Base-by-base conservation (phyloP, 1,140 invertebrate species). In the Oreohelix idahoensis region DNA sequence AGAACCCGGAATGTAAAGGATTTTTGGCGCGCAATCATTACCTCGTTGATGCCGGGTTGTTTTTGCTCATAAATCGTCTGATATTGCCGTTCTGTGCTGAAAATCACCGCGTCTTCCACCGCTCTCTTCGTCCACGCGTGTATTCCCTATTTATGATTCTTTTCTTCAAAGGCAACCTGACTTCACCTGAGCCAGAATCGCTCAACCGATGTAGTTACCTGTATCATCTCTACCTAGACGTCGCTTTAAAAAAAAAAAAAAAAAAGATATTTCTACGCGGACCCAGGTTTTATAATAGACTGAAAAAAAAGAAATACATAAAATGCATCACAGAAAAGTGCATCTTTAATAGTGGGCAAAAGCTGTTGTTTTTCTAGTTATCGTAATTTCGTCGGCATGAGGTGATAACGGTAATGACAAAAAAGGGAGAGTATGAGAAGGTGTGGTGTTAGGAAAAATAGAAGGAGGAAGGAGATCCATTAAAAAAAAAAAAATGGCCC, bases 51-150 rank as follows among this genome's bases (percentile, higher is more conserved):
- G 63, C 5, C 32, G n/a, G 2, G n/a, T 5, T 66, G 63, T 32
- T 66, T 66, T 66, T 29, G 63, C 63, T 66, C 63, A 32, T 66
- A 66, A 66, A 66, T 66, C 29, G 63, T 32, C 63, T 32, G 63
- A 66, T 66, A 66, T 66, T 66, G 29, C 63, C 5, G n/a, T 66
- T 66, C 63, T 29, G 29, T 32, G 29, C 15, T 15, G 53, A n/a
- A 23, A 58, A 32, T 10, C 29, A 11, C 8, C 63, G 8, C 63
- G n/a, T 32, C 63, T 32, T 17, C 29, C 29, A 8, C 53, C 63
- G 2, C 29, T 32, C n/a, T 66, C 29, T 32, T 23, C 17, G 17
- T 26, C 4, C 23, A 15, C 51, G 10, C 63, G 8, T n/a, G n/a
- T 66, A 32, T n/a, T 13, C n/a, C 5, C 63, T 66, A 23, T 66